These are phyloP conservation scores for Mizuhopecten yessoensis DNA, from an alignment of 1,140 invertebrate species.

Conservation along the genomic window DNA sequence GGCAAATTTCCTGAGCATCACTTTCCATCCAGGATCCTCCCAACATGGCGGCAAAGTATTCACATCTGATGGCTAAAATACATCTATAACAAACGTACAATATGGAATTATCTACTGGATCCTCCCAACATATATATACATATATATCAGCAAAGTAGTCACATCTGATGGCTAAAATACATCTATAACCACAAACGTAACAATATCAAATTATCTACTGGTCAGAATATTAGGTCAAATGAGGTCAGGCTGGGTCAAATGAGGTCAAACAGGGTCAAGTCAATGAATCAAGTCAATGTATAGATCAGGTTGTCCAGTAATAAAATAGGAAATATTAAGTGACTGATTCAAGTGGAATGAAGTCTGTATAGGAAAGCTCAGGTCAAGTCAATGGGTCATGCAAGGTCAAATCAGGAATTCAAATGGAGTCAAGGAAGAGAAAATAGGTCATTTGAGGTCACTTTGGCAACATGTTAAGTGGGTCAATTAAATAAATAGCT, in stretches of 20 bases:
- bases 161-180: conserved; percentile 93
- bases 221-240: conserved; percentile 68
- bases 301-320: background rate
- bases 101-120: too few relatives aligned
- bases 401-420: background rate
- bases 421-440: background rate
- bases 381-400: background rate
- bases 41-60: conserved; percentile 95
- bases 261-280: background rate
- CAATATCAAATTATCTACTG: too few relatives aligned
- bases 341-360: too few relatives aligned
- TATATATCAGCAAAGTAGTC: conserved; percentile 92
- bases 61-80: conserved; percentile 93
- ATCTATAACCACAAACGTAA: conserved; percentile 79
- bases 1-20: conserved; percentile 90
- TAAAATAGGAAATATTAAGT: background rate
- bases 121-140: conserved; percentile 92
- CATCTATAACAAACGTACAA: conserved; percentile 83
- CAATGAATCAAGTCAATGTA: background rate
- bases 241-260: background rate
- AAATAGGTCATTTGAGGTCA: too few relatives aligned
- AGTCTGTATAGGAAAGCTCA: too few relatives aligned
- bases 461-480: too few relatives aligned
- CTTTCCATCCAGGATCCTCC: conserved; percentile 92
- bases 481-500: too few relatives aligned